Conservation (phyloP, 92 coral and sea anemone species). For the Phymanthus crucifer region DNA sequence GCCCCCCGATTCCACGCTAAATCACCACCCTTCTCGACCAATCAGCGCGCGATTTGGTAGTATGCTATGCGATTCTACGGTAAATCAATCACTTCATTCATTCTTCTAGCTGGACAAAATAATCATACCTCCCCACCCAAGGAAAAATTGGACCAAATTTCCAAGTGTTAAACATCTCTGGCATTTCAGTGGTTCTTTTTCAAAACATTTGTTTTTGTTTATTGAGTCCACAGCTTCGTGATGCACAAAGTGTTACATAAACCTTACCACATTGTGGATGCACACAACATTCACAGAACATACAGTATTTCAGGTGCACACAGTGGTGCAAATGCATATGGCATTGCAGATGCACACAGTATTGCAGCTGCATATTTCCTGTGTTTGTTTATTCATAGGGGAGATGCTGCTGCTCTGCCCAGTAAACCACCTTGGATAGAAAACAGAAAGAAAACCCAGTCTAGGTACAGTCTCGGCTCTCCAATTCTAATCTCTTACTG, state of each 20-base stretch:
- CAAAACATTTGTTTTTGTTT: neutral
- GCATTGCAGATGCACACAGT: no score
- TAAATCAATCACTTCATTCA: neutral
- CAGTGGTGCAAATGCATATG: no score
- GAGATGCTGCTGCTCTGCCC: conserved; percentile 70
- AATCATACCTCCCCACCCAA: neutral
- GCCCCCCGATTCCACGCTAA: no score
- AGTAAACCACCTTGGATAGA: conserved; percentile 91
- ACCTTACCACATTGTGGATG: no score
- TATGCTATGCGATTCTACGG: no score
- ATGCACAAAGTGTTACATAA: no score
- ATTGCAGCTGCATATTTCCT: neutral
- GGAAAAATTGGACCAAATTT: neutral
- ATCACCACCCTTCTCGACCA: no score
- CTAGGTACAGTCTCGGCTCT: conserved; percentile 27
- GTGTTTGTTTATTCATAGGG: conserved; percentile 38
- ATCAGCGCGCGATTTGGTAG: no score
- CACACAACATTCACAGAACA: no score
- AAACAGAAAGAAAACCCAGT: conserved; percentile 58
- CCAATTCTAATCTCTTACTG: no score
- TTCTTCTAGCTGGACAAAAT: neutral
- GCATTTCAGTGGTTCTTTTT: neutral
- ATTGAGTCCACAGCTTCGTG: no score
- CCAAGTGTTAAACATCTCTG: neutral
- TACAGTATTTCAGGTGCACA: no score